phyloP scores from a whole-genome alignment of 1,140 invertebrate genomes.

The Anastrepha obliqua region DNA sequence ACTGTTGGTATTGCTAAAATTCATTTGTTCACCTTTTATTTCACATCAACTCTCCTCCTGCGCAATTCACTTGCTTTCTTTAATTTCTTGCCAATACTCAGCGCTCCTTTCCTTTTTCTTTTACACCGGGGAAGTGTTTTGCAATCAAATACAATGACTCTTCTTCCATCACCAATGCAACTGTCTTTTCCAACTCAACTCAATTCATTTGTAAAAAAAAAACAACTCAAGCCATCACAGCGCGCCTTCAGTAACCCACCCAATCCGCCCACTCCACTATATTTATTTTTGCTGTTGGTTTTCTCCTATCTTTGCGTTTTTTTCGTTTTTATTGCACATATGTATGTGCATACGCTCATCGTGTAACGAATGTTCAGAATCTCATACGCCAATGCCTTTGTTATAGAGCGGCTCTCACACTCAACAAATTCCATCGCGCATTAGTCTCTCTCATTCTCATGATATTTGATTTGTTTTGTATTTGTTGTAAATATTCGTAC shows the following conservation, averaged over 20 bases:
- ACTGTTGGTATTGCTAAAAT: neutral
- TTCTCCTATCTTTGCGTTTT: slow-evolving; percentile 1
- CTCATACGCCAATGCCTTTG: neutral
- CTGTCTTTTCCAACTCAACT: slow-evolving; percentile 30
- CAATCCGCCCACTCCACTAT: slow-evolving; percentile 6
- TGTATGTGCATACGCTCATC: slow-evolving; percentile 23
- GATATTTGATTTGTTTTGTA: slow-evolving; percentile 6
- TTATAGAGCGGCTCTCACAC: neutral
- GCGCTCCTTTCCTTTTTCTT: neutral
- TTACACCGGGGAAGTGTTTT: neutral
- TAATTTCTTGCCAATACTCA: neutral
- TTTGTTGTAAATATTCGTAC: slow-evolving; percentile 4
- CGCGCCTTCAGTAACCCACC: neutral
- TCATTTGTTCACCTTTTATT: slow-evolving; percentile 9
- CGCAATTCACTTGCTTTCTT: neutral
- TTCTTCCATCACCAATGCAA: neutral
- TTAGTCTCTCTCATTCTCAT: slow-evolving; percentile 24
- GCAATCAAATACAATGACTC: neutral
- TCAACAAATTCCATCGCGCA: neutral
- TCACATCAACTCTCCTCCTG: neutral
- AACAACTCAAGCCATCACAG: neutral
- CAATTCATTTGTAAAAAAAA: neutral
- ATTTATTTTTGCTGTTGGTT: neutral
- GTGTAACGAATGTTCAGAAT: slow-evolving; percentile 18
- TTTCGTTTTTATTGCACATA: neutral